Base-by-base conservation (phyloP, 2,888 invertebrate genomes). In the Ischnus inquisitorius region DNA sequence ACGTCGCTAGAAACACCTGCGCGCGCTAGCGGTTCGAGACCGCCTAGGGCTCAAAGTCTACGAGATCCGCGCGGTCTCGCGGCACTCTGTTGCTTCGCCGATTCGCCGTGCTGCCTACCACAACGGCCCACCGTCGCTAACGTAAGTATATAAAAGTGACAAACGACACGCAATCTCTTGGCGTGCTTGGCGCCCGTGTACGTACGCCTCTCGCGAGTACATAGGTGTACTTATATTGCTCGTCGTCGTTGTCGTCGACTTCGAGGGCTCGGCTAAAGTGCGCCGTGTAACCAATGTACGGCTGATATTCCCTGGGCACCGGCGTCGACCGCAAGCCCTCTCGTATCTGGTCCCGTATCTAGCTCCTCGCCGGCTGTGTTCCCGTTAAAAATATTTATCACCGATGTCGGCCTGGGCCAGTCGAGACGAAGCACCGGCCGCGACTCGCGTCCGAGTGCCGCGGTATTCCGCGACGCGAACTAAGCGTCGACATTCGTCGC, bases 331-430 rank as follows among this genome's bases (percentile, higher is more conserved):
- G 54, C 68, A 51, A 64, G 39, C 69, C 62, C 80, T 64, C 80
- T 69, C 75, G 75, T 84, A 88, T 87, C 86, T 85, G 14, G 67
- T 19, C 67, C 75, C 80, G 79, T 75, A 79, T 79, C 67, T 64
- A 80, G 67, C 82, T 75, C 67, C 67, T 57, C 75, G 57, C 25
- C 75, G 54, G 64, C 65, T 67, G 76, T 83, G 86, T 87, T 83
- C 71, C 82, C 81, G 81, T 86, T 86, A 88, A 89, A 86, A 87
- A 87, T 87, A 88, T 87, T 86, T 88, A 90, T 88, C 87, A 83
- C 71, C 74, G 78, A 76, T 79, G 69, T 76, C 81, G 74, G 43
- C 65, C 69, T 41, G 57, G 41, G 34, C 41, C 76, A 41, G 51
- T 41, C 64, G 39, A n/a, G 68, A 60, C 62, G 62, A 51, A 65